Evolutionary conservation across 2,888 invertebrate species (phyloP).

Genomic region (Habrosyne pyritoides): DNA sequence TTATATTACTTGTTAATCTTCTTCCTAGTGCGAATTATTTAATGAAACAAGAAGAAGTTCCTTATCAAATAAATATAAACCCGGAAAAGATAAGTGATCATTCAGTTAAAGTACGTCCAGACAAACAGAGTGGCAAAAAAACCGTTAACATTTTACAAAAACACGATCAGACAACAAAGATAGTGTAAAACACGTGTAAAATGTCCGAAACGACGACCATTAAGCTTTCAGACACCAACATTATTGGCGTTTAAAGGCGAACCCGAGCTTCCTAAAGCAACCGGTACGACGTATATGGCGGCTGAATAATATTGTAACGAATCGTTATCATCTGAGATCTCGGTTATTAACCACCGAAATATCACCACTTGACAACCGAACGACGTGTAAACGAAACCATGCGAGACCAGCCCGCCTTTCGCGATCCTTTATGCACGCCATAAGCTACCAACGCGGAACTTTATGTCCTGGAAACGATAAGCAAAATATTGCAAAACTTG

Average conservation of each 20-base stretch:
- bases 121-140: neutral
- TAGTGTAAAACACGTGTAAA: neutral
- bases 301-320: conserved; percentile 26
- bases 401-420: conserved; percentile 51
- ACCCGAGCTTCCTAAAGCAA: conserved; percentile 6
- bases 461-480: conserved; percentile 23
- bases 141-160: neutral
- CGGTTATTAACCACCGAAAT: conserved; percentile 62
- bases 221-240: neutral
- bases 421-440: conserved; percentile 32
- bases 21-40: neutral
- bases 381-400: conserved; percentile 56
- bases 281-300: conserved; percentile 15
- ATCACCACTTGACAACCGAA: conserved; percentile 55
- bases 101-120: neutral
- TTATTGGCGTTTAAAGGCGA: neutral
- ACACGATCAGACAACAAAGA: neutral
- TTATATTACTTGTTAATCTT: neutral
- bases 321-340: conserved; percentile 38
- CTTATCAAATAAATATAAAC: neutral
- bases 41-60: neutral
- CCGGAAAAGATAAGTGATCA: neutral
- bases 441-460: conserved; percentile 27
- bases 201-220: neutral
- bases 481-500: neutral